Percentiles rank a stretch among this genome's conserved stretches.
phyloP scores from a whole-genome alignment of 2,888 invertebrate genomes.

The Ecdyonurus torrentis region DNA sequence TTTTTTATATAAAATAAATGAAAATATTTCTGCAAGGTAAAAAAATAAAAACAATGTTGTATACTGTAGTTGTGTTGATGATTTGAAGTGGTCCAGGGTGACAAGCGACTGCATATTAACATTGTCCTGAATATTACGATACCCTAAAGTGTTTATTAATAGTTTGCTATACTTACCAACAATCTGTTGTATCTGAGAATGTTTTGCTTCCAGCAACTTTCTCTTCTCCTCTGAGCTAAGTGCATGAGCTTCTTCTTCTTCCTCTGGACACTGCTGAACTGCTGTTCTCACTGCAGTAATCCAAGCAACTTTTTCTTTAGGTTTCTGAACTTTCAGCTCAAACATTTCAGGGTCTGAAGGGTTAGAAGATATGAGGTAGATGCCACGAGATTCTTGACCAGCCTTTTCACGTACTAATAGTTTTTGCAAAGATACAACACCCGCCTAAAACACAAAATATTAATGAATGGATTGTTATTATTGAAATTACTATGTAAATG shows the following conservation, averaged over 20 bases:
- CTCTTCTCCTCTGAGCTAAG: slow-evolving; percentile 64
- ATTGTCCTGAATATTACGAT: too few relatives aligned
- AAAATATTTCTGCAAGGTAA: too few relatives aligned
- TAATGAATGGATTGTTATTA: neutral
- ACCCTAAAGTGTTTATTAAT: too few relatives aligned
- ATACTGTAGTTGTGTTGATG: too few relatives aligned
- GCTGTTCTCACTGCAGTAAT: slow-evolving; percentile 66
- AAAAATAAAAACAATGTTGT: too few relatives aligned
- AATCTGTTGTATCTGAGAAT: slow-evolving; percentile 61
- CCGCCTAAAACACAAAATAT: slow-evolving; percentile 41
- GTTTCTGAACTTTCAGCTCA: slow-evolving; percentile 70
- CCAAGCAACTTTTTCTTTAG: slow-evolving; percentile 82
- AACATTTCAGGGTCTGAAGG: slow-evolving; percentile 92
- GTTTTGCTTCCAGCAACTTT: slow-evolving; percentile 54
- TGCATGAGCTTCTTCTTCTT: slow-evolving; percentile 52
- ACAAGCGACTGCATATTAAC: too few relatives aligned
- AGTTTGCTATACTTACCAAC: slow-evolving; percentile 41
- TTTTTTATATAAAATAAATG: too few relatives aligned
- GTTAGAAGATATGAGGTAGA: slow-evolving; percentile 86
- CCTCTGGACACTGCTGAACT: slow-evolving; percentile 71
- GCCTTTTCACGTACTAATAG: slow-evolving; percentile 87
- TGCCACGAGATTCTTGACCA: slow-evolving; percentile 70
- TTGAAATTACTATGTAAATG: neutral
- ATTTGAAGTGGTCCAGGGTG: too few relatives aligned
- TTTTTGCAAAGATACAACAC: slow-evolving; percentile 83